These are phyloP conservation scores for Myodes glareolus DNA, from an alignment of 2,113 vertebrate genomes.

Conservation along the genomic window DNA sequence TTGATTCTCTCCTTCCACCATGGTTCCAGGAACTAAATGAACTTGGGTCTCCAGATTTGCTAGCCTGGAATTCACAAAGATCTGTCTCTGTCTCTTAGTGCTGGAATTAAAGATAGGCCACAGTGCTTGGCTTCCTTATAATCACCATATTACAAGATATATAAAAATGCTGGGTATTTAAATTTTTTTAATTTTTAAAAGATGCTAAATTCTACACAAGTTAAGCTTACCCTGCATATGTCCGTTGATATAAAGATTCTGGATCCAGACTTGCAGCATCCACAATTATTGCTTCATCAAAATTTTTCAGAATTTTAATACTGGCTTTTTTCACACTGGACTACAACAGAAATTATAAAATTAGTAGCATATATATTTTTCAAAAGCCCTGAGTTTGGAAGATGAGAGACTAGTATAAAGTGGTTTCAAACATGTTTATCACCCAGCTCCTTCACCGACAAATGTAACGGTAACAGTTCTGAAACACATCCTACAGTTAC, in stretches of 20 bases:
- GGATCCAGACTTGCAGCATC: slow-evolving; percentile 97
- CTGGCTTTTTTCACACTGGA: slow-evolving; percentile 91
- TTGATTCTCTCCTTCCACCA: neutral
- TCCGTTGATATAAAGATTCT: slow-evolving; percentile 96
- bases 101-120: neutral
- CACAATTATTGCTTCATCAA: slow-evolving; percentile 99
- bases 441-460: neutral
- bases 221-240: slow-evolving; percentile 95
- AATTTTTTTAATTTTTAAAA: neutral
- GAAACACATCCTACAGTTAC: neutral
- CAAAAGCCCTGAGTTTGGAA: neutral
- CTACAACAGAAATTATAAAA: slow-evolving; percentile 84
- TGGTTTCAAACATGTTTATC: neutral
- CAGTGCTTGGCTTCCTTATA: neutral
- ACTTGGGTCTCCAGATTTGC: neutral
- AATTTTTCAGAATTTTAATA: slow-evolving; percentile 99
- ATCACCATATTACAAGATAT: neutral
- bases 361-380: slow-evolving; percentile 67
- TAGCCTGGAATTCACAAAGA: neutral
- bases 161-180: neutral
- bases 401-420: neutral
- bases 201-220: neutral
- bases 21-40: neutral
- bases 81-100: no score
- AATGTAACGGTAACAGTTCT: neutral